Conservation (phyloP, 2,797 vertebrate genomes). For the Ispidina picta region DNA sequence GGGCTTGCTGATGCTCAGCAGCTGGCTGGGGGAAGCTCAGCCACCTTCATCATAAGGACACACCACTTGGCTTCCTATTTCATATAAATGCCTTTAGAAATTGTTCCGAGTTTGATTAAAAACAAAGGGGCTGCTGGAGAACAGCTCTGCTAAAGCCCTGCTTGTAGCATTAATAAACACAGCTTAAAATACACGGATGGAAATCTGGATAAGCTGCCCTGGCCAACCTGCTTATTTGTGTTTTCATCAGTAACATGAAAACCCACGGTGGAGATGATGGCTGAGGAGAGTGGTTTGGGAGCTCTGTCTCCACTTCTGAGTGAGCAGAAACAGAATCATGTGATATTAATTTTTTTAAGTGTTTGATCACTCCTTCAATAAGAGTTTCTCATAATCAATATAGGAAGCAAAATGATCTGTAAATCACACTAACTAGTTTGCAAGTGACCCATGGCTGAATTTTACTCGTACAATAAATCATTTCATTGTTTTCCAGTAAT, state of each 20-base stretch:
- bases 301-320: neutral
- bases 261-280: neutral
- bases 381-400: conserved; percentile 37
- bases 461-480: conserved; percentile 10
- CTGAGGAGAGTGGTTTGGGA: neutral
- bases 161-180: neutral
- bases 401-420: conserved; percentile 18
- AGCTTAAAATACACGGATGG: neutral
- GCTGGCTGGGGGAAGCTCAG: neutral
- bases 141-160: neutral
- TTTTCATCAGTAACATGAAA: neutral
- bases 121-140: neutral
- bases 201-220: neutral
- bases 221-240: neutral
- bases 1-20: neutral
- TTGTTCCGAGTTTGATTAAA: conserved; percentile 10
- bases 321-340: neutral
- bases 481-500: neutral
- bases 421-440: conserved; percentile 56
- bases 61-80: neutral
- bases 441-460: conserved; percentile 31
- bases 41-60: neutral
- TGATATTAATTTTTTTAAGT: neutral
- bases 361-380: conserved; percentile 3
- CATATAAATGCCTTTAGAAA: neutral